Base-by-base conservation (phyloP, 2,888 invertebrate genomes). In the Drosophila mimica region DNA sequence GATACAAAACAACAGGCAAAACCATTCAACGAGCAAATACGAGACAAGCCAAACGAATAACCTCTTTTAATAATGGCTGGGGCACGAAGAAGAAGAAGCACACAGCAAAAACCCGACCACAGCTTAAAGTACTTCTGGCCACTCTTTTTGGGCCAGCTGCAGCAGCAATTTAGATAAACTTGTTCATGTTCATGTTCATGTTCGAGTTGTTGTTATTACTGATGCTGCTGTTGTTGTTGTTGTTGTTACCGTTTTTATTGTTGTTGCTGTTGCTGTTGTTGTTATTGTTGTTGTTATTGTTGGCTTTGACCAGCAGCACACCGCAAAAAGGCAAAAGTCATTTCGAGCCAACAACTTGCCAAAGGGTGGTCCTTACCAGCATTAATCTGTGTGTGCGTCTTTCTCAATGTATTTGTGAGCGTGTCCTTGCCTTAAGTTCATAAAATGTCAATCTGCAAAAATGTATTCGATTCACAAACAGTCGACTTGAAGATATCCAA, bases 301-400 rank as follows among this genome's bases (percentile, higher is more conserved):
- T 76, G 80, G 49, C 71, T 71, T 85, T 80, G 71, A 81, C 74
- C 85, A 82, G 59, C 59, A 76, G 79, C 82, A 75, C 68, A 83
- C 89, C 88, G 74, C 88, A 87, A 89, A 89, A 89, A 88, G 88
- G 86, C 84, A 85, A 88, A 89, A 85, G 84, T 85, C 89, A 89
- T 81, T 79, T 56, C 59, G 43, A 49, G 40, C 68, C 71, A 76
- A 70, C 61, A 63, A 67, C 66, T 66, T 40, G 36, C 48, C 62
- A 73, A 64, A 58, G 74, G 60, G 49, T 63, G 63, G 43, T 57
- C 48, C 69, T 54, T 52, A 25, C 62, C 56, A 63, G 33, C 28
- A 54, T 57, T 61, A 63, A 52, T 65, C 17, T 69, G 7, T 31
- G 46, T 58, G 46, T 31, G 13, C 17, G 15, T 40, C 20, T n/a